These are phyloP conservation scores for Phocides pigmalion DNA, from an alignment of 1,140 invertebrate species.

Conservation along the genomic window DNA sequence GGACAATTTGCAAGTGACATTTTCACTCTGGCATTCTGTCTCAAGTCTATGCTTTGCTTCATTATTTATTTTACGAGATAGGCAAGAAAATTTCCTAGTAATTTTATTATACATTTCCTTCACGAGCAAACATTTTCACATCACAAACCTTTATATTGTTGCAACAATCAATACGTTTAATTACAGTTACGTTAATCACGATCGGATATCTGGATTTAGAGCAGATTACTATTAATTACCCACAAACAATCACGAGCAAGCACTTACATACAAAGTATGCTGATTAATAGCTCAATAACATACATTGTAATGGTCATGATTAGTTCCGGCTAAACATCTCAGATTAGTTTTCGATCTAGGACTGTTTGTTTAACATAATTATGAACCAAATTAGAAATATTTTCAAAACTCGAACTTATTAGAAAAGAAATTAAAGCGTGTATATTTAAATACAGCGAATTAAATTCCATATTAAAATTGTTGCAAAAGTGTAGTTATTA, in stretches of 20 bases:
- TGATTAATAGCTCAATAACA: slow-evolving; percentile 31
- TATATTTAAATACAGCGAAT: no score
- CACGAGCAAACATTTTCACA: no score
- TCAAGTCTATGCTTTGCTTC: no score
- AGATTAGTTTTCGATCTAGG: slow-evolving; percentile 15
- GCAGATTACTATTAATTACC: slow-evolving; percentile 27
- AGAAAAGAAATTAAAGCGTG: no score
- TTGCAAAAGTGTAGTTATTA: no score
- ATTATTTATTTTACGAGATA: no score
- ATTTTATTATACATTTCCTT: no score
- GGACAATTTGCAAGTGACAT: no score
- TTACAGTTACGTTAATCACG: slow-evolving; percentile 3
- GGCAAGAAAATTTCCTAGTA: no score
- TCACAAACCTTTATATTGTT: neutral
- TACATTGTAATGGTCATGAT: slow-evolving; percentile 24
- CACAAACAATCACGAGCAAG: slow-evolving; percentile 15
- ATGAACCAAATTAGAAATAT: neutral
- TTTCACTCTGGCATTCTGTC: no score
- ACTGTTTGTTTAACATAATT: slow-evolving; percentile 3
- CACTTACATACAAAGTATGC: slow-evolving; percentile 23
- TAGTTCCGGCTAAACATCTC: slow-evolving; percentile 19
- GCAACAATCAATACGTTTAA: neutral
- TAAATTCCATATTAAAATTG: no score
- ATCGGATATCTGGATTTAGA: slow-evolving; percentile 32
- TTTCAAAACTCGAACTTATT: neutral